phyloP scores from a whole-genome alignment of 2,113 vertebrate genomes.

The Poecile atricapillus region DNA sequence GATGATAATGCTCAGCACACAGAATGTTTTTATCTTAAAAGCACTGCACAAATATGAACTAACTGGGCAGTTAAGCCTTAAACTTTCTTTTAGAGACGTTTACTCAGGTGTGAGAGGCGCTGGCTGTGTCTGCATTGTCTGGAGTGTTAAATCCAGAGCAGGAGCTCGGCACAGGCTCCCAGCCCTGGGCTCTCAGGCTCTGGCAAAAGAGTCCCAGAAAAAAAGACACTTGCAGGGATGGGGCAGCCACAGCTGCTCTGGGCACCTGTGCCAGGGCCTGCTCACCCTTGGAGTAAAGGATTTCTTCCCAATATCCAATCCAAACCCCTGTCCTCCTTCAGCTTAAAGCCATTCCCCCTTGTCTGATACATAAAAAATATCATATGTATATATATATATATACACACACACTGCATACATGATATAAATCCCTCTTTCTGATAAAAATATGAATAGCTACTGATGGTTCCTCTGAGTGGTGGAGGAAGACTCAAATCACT shows the following conservation, averaged over 20 bases:
- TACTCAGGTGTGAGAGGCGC: neutral
- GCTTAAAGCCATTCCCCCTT: neutral
- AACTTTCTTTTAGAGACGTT: neutral
- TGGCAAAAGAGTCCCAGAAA: neutral
- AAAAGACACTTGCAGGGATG: neutral
- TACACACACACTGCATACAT: accelerated
- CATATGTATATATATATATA: no score
- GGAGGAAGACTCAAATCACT: neutral
- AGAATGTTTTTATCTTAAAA: neutral
- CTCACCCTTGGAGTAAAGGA: neutral
- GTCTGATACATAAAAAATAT: neutral
- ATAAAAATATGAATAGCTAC: neutral
- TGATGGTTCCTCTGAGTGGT: neutral
- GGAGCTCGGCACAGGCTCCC: neutral
- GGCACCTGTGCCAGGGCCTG: neutral
- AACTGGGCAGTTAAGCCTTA: neutral
- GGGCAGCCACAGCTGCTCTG: neutral
- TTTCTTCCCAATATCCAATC: neutral
- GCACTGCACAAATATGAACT: neutral
- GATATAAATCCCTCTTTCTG: neutral
- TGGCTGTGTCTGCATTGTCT: neutral
- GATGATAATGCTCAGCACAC: conserved; percentile 6
- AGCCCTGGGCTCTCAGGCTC: neutral
- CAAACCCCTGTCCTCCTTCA: neutral
- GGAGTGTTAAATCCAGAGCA: neutral